A percentile compares a stretch with the other conserved stretches of the same genome.
Evolutionary conservation across 2,113 vertebrate genomes (phyloP).

Genomic region (Callorhinus ursinus): DNA sequence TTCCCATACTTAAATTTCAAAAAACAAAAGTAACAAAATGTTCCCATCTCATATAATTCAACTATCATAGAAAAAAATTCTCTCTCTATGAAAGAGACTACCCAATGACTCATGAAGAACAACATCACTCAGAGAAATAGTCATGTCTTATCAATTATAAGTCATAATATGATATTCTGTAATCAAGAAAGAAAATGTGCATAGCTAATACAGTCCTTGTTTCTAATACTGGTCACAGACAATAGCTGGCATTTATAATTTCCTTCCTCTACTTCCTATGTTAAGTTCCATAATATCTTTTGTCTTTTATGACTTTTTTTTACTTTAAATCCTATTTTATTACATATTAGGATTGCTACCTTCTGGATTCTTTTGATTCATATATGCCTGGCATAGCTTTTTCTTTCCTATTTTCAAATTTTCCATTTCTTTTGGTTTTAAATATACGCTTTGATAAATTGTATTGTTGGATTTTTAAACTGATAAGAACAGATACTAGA

Average conservation of each 20-base stretch:
- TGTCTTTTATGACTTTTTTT: background rate
- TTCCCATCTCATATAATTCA: background rate
- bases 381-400: background rate
- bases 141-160: background rate
- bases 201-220: background rate
- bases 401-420: background rate
- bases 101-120: background rate
- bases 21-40: background rate
- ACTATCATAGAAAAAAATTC: background rate
- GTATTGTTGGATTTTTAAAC: background rate
- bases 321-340: background rate
- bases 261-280: background rate
- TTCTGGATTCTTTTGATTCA: background rate
- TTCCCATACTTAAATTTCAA: background rate
- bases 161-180: background rate
- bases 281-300: background rate
- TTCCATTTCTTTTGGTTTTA: background rate
- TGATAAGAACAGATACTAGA: too few relatives aligned
- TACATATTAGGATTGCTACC: background rate
- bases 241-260: background rate
- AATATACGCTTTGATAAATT: background rate
- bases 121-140: background rate
- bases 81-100: background rate
- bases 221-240: background rate
- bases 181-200: constrained; percentile 12